Percentiles rank a stretch among this genome's conserved stretches.
These are phyloP conservation scores for Nemoura dubitans DNA, from an alignment of 2,888 invertebrate genomes.

Conservation along the genomic window DNA sequence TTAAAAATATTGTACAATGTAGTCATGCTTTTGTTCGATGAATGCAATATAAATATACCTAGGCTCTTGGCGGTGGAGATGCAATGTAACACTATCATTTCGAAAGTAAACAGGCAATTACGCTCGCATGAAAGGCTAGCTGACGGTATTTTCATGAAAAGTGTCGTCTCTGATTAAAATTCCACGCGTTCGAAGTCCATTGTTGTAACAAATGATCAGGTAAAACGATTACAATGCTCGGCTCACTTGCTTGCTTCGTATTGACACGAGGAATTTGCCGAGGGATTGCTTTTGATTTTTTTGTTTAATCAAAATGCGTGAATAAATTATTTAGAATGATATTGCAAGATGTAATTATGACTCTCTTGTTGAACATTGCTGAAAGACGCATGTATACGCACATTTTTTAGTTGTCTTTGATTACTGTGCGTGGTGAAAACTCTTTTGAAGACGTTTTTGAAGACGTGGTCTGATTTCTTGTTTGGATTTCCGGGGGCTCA, in stretches of 20 bases:
- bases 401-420: background rate
- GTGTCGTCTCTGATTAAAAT: background rate
- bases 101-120: background rate
- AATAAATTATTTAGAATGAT: background rate
- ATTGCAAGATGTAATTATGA: background rate
- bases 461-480: background rate
- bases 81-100: background rate
- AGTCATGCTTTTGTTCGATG: background rate
- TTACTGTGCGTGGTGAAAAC: background rate
- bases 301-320: background rate
- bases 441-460: background rate
- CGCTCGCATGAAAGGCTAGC: background rate
- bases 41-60: background rate
- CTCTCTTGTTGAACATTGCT: background rate
- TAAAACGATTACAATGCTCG: background rate
- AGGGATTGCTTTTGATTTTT: background rate
- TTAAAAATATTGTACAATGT: background rate
- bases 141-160: background rate
- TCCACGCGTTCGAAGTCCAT: background rate
- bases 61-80: background rate
- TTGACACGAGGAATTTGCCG: constrained; percentile 5
- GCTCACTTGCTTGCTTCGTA: background rate
- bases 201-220: background rate
- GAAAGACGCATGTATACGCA: background rate
- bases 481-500: background rate